Conservation (phyloP, 2,888 invertebrate species). For the Yponomeuta malinellus region DNA sequence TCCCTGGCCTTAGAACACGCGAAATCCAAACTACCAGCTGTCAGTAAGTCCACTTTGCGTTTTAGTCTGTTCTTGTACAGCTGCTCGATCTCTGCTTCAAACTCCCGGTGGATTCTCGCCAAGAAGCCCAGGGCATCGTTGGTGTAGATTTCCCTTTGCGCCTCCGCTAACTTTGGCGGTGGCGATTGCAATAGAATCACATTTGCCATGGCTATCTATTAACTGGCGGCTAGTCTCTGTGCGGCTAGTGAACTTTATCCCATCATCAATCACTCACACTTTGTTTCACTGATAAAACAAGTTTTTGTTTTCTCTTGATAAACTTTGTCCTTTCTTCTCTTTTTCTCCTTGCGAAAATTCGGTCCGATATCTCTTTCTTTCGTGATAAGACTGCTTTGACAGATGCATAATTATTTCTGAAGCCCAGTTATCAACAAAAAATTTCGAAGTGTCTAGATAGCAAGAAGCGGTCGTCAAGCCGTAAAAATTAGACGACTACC, state of each 20-base stretch:
- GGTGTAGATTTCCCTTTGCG: conserved; percentile 73
- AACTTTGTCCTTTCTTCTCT: neutral
- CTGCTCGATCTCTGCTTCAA: conserved; percentile 64
- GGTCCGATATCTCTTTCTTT: neutral
- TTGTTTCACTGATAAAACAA: too few relatives aligned
- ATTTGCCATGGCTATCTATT: neutral
- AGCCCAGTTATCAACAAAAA: too few relatives aligned
- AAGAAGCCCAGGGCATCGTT: conserved; percentile 75
- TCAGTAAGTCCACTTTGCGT: conserved; percentile 45
- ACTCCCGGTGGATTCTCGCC: conserved; percentile 62
- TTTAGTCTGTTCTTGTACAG: conserved; percentile 58
- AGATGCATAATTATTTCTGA: too few relatives aligned
- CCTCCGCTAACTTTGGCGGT: conserved; percentile 69
- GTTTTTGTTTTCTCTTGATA: neutral
- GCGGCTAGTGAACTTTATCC: neutral
- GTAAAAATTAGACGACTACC: too few relatives aligned
- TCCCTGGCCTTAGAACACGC: conserved; percentile 50
- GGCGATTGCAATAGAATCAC: conserved; percentile 60
- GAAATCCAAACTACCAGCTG: conserved; percentile 49
- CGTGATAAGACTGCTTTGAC: neutral
- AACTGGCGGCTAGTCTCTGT: too few relatives aligned
- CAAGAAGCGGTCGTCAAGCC: too few relatives aligned
- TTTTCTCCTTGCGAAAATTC: neutral
- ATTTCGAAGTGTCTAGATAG: too few relatives aligned
- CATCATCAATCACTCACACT: neutral